These are phyloP conservation scores for Eunapius fragilis DNA, from an alignment of 37 sponge, comb jelly and placozoan genomes.

Conservation along the genomic window DNA sequence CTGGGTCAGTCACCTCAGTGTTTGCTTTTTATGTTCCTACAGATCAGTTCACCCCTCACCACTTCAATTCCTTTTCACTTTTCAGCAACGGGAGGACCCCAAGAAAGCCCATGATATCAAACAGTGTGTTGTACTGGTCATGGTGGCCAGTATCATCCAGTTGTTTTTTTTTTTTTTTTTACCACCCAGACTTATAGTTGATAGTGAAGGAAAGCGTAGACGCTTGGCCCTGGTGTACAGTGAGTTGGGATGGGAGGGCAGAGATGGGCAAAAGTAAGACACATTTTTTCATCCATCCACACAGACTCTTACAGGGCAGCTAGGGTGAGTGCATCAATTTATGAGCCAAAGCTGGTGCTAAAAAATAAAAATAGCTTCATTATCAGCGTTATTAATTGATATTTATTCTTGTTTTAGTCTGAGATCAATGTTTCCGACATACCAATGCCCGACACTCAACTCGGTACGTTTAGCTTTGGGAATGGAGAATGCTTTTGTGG, in stretches of 20 bases:
- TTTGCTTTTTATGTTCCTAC: no score
- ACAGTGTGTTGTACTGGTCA: no score
- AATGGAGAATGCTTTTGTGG: not conserved
- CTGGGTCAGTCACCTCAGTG: no score
- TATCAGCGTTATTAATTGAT: not conserved
- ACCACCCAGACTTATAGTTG: conserved; percentile 40
- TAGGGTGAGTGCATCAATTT: conserved; percentile 14
- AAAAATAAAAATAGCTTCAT: not conserved
- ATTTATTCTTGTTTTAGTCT: conserved; percentile 19
- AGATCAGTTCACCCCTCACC: no score
- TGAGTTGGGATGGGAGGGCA: conserved; percentile 9
- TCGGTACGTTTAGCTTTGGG: conserved; percentile 12
- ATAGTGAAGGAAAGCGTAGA: conserved; percentile 67
- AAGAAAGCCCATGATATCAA: no score
- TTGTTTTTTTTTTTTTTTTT: not conserved
- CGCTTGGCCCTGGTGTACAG: conserved; percentile 64
- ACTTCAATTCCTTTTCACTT: no score
- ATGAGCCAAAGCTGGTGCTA: not conserved
- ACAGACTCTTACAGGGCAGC: conserved; percentile 59
- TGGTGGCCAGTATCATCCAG: no score
- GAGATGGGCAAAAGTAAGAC: not conserved
- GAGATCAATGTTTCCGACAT: conserved; percentile 68
- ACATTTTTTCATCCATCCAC: not conserved
- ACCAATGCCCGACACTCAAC: conserved; percentile 62
- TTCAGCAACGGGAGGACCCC: no score